Evolutionary conservation across 2,113 vertebrate genomes (phyloP), one percentile per base, ranked within the genome.

Genomic region (Mus pahari): DNA sequence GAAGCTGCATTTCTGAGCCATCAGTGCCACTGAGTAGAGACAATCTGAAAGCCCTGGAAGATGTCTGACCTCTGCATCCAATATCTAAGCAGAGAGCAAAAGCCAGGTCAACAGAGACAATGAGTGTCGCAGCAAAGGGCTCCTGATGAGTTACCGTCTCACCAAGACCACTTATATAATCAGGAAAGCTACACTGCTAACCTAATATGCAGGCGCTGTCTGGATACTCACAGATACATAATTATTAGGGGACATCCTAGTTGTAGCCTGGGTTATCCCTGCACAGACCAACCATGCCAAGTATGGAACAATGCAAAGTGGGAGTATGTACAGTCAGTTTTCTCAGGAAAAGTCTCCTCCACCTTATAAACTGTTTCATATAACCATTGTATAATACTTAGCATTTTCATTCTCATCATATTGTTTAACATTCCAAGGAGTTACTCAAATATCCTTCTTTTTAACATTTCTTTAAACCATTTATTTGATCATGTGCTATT

Each of bases 141-240:
- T 55, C 20, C 74, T 33, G 7, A 58, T 3, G 31, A 77, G 11
- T 5, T 4, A 33, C 4, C 8, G 31, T 71, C 36, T 20, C 45
- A 13, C 39, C 28, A 78, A 71, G 71, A 19, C 24, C 16, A 78
- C 6, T 39, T 45, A 42, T 0, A 1, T 70, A 33, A 36, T 7
- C 24, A 62, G 48, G 22, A 22, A 71, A 33, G 24, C 13, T 62
- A 58, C 48, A 26, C 9, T 55, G 1, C 16, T 70, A 48, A 82
- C n/a, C 66, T 33, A 33, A 68, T 50, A 60, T 4, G 33, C 11
- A 33, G 17, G n/a, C 8, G 13, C 12, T 50, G 48, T 55, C 26
- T 4, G 14, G 0, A 16, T 0, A 60, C 8, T 31, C 33, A 64
- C 12, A n/a, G 9, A n/a, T 1, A 11, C 5, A 36, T 4, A 26